Evolutionary conservation across 2,113 vertebrate species (phyloP).

Genomic region (Corythornis madagascariensis): DNA sequence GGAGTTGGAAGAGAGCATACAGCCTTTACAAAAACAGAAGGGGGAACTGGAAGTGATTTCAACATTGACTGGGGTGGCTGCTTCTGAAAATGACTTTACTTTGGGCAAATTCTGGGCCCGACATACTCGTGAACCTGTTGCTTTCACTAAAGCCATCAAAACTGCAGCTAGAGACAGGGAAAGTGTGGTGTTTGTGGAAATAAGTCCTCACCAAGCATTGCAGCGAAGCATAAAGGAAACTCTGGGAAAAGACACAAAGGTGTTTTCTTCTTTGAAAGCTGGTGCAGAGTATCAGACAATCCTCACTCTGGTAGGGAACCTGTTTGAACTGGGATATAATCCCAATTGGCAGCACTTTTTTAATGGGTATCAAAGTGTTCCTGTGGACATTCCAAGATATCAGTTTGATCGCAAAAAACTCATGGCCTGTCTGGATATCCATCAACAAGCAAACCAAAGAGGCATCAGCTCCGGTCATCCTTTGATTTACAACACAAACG

Average conservation of each 20-base stretch:
- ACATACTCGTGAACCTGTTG: conserved; percentile 83
- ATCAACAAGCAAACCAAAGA: conserved; percentile 56
- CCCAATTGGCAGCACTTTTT: conserved; percentile 82
- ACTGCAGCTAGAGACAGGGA: conserved; percentile 50
- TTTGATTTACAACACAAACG: conserved; percentile 63
- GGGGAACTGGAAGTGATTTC: conserved; percentile 80
- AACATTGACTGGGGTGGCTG: conserved; percentile 77
- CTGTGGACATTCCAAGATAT: conserved; percentile 78
- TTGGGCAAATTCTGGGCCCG: conserved; percentile 83
- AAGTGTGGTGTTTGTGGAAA: conserved; percentile 84
- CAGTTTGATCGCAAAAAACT: conserved; percentile 81
- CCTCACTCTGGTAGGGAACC: conserved; percentile 69
- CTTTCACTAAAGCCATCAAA: conserved; percentile 78
- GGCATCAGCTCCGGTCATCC: conserved; percentile 31
- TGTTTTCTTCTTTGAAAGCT: conserved; percentile 77
- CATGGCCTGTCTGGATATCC: conserved; percentile 67
- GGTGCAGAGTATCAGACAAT: conserved; percentile 75
- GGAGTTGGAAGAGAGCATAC: conserved; percentile 70
- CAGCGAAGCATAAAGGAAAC: conserved; percentile 83
- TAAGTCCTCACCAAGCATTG: conserved; percentile 80
- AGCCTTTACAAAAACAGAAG: conserved; percentile 53
- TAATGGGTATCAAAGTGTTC: conserved; percentile 73
- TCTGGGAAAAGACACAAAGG: conserved; percentile 72
- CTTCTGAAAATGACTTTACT: conserved; percentile 73
- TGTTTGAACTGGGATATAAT: conserved; percentile 83